Evolutionary conservation across 35 echinoderm and acorn worm genomes (phyloP).

Genomic region (Acanthaster planci): DNA sequence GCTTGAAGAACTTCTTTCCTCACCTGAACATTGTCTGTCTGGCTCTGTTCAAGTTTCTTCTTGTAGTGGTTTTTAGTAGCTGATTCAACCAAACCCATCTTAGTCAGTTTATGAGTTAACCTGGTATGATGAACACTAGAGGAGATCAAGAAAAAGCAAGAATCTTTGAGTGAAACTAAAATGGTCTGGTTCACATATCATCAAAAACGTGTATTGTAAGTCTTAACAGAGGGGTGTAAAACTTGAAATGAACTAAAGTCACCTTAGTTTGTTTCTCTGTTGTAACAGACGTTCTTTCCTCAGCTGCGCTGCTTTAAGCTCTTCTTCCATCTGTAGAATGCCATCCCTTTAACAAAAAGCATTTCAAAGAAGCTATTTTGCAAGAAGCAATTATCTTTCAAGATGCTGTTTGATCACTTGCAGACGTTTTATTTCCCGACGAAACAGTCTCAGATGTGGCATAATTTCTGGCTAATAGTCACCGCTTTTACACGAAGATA

Average conservation of each 20-base stretch:
- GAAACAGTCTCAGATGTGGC: no score
- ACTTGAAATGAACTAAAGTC: no score
- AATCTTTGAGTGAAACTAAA: neutral
- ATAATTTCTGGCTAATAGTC: no score
- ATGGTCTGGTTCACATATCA: no score
- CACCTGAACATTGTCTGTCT: conserved; percentile 73
- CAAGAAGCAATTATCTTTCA: no score
- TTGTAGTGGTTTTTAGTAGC: conserved; percentile 61
- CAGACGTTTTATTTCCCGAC: no score
- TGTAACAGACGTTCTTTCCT: conserved; percentile 72
- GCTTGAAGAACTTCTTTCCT: neutral
- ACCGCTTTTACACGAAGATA: no score
- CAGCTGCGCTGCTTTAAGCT: conserved; percentile 48
- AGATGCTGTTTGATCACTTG: no score
- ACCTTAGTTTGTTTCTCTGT: conserved; percentile 89
- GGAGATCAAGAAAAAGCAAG: conserved; percentile 8
- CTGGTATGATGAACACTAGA: conserved; percentile 73
- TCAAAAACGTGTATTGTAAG: no score
- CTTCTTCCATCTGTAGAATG: conserved; percentile 59
- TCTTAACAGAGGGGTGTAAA: no score
- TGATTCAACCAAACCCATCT: conserved; percentile 58
- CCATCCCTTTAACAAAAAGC: conserved; percentile 61
- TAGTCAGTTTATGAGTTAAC: conserved; percentile 62
- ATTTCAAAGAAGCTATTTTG: no score
- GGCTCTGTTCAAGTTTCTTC: conserved; percentile 45